A percentile compares a stretch with the other conserved stretches of the same genome.
phyloP scores from a whole-genome alignment of 2,888 invertebrate genomes.

The Tubiluchus corallicola region DNA sequence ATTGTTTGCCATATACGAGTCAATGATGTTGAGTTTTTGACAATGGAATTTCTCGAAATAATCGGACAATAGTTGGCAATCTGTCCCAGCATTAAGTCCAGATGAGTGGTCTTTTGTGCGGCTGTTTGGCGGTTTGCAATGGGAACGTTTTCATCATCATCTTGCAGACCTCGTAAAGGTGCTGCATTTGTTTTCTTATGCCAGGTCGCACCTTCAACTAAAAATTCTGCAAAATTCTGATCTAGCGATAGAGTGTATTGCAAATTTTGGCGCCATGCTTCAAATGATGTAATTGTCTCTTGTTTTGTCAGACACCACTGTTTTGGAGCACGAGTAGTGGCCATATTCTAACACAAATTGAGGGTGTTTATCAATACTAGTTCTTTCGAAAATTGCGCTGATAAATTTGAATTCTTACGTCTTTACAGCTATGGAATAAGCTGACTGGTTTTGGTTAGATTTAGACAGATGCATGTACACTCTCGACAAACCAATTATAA shows the following conservation, averaged over 20 bases:
- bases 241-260: conserved; percentile 13
- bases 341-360: no score
- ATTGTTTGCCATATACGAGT: conserved; percentile 14
- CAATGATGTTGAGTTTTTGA: conserved; percentile 13
- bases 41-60: conserved; percentile 11
- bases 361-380: no score
- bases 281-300: conserved; percentile 14
- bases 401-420: no score
- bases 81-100: conserved; percentile 14
- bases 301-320: conserved; percentile 14
- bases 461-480: no score
- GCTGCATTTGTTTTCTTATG: conserved; percentile 11
- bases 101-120: conserved; percentile 11
- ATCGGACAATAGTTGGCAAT: conserved; percentile 13
- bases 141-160: conserved; percentile 12
- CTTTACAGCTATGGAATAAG: no score
- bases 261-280: conserved; percentile 13
- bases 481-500: no score
- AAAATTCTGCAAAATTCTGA: conserved; percentile 12
- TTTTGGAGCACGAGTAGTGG: conserved; percentile 14
- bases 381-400: no score
- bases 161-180: conserved; percentile 10
- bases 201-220: conserved; percentile 12
- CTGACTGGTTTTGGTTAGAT: no score
- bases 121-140: conserved; percentile 9